Evolutionary conservation across 2,888 invertebrate genomes (phyloP).

Genomic region (Augiades crinisus): DNA sequence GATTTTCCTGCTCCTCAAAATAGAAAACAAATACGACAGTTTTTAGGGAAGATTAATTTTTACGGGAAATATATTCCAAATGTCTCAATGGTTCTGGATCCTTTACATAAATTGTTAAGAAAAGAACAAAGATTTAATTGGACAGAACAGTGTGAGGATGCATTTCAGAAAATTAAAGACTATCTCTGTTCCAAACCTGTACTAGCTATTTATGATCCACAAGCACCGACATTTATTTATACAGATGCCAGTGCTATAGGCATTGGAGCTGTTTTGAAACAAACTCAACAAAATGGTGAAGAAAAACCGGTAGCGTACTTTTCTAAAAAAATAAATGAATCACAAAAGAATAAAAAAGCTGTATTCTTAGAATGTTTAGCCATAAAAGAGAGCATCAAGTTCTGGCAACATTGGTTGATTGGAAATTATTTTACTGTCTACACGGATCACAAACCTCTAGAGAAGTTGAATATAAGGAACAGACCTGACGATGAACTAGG

Average conservation of each 20-base stretch:
- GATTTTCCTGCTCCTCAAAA: constrained; percentile 29
- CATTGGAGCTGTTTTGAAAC: constrained; percentile 29
- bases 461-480: constrained; percentile 34
- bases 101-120: constrained; percentile 35
- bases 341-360: constrained; percentile 32
- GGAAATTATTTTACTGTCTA: constrained; percentile 28
- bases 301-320: constrained; percentile 23
- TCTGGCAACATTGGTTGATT: constrained; percentile 27
- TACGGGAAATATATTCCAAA: constrained; percentile 34
- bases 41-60: constrained; percentile 37
- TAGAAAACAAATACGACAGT: no score
- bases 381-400: constrained; percentile 26
- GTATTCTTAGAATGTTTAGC: constrained; percentile 28
- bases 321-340: constrained; percentile 21
- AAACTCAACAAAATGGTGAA: constrained; percentile 26
- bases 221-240: constrained; percentile 25
- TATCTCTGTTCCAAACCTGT: constrained; percentile 21
- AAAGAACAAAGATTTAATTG: constrained; percentile 34
- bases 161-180: constrained; percentile 25
- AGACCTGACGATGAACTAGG: constrained; percentile 38
- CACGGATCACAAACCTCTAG: constrained; percentile 32
- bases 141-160: constrained; percentile 29
- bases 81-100: constrained; percentile 34
- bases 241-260: constrained; percentile 26
- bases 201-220: constrained; percentile 12